Percentiles rank a stretch among this genome's conserved stretches.
These are phyloP conservation scores for Drosophila picticornis DNA, from an alignment of 2,888 invertebrate species.

Conservation along the genomic window DNA sequence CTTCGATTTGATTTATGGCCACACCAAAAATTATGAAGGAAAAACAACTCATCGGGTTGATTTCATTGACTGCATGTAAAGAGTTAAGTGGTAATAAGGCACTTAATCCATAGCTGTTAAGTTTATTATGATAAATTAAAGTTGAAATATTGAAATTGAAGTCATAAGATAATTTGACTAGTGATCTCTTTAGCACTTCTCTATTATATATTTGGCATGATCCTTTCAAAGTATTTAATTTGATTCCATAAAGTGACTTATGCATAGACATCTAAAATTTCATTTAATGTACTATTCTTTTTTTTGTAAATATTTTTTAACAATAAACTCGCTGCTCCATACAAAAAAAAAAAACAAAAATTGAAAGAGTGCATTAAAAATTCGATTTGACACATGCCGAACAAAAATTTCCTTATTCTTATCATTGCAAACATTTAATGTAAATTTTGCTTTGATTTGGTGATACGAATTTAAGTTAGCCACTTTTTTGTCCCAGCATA, in stretches of 20 bases:
- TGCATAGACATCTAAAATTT: background rate
- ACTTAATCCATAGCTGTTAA: background rate
- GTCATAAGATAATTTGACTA: background rate
- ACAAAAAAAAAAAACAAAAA: background rate
- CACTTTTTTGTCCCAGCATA: constrained; percentile 17
- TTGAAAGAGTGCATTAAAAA: constrained; percentile 16
- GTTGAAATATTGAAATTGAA: background rate
- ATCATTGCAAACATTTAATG: constrained; percentile 39
- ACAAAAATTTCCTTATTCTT: constrained; percentile 22
- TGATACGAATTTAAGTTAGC: constrained; percentile 32
- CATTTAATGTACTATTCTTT: background rate
- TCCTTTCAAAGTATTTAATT: background rate
- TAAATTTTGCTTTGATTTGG: constrained; percentile 47
- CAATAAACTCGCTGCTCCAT: background rate
- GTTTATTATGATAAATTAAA: background rate
- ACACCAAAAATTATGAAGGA: background rate
- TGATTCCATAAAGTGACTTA: background rate
- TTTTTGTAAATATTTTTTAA: background rate
- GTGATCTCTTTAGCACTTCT: no score
- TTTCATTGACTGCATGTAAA: background rate
- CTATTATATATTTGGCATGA: background rate
- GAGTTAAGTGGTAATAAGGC: background rate
- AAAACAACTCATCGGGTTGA: background rate
- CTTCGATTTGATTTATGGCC: constrained; percentile 9
- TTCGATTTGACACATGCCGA: constrained; percentile 15